A percentile compares a stretch with the other conserved stretches of the same genome.
Evolutionary conservation across 2,888 invertebrate species (phyloP).

Genomic region (Heliothis peltigera): DNA sequence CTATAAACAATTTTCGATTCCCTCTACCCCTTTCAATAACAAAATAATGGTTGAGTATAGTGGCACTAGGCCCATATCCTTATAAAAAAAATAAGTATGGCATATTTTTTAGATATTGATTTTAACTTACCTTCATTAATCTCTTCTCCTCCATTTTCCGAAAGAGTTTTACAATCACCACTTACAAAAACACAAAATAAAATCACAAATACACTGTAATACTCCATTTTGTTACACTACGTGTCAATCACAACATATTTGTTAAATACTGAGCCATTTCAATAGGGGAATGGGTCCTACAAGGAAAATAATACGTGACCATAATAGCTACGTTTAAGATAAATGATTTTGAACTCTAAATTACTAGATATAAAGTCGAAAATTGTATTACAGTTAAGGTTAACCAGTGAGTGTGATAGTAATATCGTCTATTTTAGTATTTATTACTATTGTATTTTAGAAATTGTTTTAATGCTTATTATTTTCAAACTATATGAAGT

Average conservation of each 20-base stretch:
- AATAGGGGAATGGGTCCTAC: conserved; percentile 26
- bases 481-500: not conserved
- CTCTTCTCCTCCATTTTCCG: not conserved
- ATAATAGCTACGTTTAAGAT: conserved; percentile 7
- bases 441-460: not conserved
- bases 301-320: conserved; percentile 41
- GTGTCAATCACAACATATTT: conserved; percentile 39
- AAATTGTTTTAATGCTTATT: conserved; percentile 3
- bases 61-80: too few relatives aligned
- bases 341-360: not conserved
- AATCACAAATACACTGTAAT: conserved; percentile 8
- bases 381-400: not conserved
- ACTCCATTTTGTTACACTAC: conserved; percentile 22
- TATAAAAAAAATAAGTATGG: too few relatives aligned
- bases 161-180: not conserved
- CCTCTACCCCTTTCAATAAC: too few relatives aligned
- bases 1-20: too few relatives aligned
- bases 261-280: conserved; percentile 13
- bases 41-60: too few relatives aligned
- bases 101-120: too few relatives aligned
- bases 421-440: conserved; percentile 12
- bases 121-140: conserved; percentile 26
- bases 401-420: conserved; percentile 19
- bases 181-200: conserved; percentile 12
- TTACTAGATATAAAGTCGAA: not conserved